These are phyloP conservation scores for Eupithecia insigniata DNA, from an alignment of 2,888 invertebrate species.

Conservation along the genomic window DNA sequence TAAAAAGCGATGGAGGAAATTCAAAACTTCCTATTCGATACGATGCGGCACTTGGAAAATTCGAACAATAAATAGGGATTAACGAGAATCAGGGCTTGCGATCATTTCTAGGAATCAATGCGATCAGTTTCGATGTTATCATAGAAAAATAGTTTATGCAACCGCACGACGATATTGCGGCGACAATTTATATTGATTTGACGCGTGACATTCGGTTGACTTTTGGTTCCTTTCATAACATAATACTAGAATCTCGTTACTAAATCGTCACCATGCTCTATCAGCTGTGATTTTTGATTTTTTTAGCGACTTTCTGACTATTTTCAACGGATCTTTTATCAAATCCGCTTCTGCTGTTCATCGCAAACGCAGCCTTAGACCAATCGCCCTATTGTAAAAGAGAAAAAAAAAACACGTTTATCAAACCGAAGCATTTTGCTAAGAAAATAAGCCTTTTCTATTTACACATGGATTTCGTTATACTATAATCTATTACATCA, in stretches of 20 bases:
- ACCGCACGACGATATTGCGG: neutral
- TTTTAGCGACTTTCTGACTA: neutral
- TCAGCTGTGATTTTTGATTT: neutral
- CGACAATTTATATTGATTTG: neutral
- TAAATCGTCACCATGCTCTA: neutral
- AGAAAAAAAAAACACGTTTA: neutral
- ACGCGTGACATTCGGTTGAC: neutral
- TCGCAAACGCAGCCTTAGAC: neutral
- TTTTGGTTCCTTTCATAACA: no score
- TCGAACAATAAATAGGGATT: constrained; percentile 16
- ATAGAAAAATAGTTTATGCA: neutral
- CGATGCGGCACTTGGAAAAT: constrained; percentile 33
- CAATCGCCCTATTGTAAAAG: neutral
- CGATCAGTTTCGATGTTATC: neutral
- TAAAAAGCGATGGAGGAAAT: constrained; percentile 69
- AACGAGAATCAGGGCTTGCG: constrained; percentile 1
- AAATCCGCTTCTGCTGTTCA: neutral
- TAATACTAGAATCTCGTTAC: neutral
- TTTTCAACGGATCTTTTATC: neutral
- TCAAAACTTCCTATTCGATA: constrained; percentile 64
- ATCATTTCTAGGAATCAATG: neutral
- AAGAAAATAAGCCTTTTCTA: constrained; percentile 1
- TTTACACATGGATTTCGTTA: neutral
- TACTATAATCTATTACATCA: neutral
- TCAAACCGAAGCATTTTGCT: neutral